phyloP scores from a whole-genome alignment of 37 sponge, comb jelly and placozoan genomes.

The Agelas oroides region DNA sequence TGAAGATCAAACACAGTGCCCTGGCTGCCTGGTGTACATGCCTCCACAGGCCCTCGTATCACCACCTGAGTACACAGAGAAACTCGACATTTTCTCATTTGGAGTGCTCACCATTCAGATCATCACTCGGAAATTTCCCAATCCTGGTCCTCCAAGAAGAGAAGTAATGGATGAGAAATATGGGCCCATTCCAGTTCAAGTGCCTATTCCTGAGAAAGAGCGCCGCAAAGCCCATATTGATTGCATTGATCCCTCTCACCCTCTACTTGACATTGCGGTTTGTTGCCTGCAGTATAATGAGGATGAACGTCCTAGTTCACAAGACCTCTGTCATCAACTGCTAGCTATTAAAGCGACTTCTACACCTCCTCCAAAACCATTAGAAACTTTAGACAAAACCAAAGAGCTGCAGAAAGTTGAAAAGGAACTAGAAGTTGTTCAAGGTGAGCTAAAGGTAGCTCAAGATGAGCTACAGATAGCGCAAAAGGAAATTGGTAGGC shows the following conservation, averaged over 20 bases:
- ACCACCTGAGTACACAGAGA: not conserved
- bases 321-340: not conserved
- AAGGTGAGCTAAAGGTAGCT: not conserved
- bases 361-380: not conserved
- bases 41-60: constrained; percentile 7
- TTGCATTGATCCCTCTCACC: not conserved
- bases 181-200: not conserved
- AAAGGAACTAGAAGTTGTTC: not conserved
- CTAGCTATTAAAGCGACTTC: not conserved
- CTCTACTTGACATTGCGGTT: constrained; percentile 12
- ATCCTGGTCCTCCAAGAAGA: not conserved
- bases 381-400: too few relatives aligned
- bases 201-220: constrained; percentile 18
- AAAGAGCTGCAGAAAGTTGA: not conserved
- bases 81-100: constrained; percentile 28
- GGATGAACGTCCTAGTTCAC: not conserved
- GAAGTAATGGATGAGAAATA: not conserved
- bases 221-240: not conserved
- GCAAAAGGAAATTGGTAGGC: not conserved
- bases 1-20: constrained; percentile 20
- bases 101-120: constrained; percentile 20
- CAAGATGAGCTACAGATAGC: not conserved
- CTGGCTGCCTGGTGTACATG: constrained; percentile 18
- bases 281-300: constrained; percentile 14
- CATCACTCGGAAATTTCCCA: not conserved